A percentile compares a stretch with the other conserved stretches of the same genome.
Conservation (phyloP, 2,113 vertebrate species). For the Equus przewalskii region DNA sequence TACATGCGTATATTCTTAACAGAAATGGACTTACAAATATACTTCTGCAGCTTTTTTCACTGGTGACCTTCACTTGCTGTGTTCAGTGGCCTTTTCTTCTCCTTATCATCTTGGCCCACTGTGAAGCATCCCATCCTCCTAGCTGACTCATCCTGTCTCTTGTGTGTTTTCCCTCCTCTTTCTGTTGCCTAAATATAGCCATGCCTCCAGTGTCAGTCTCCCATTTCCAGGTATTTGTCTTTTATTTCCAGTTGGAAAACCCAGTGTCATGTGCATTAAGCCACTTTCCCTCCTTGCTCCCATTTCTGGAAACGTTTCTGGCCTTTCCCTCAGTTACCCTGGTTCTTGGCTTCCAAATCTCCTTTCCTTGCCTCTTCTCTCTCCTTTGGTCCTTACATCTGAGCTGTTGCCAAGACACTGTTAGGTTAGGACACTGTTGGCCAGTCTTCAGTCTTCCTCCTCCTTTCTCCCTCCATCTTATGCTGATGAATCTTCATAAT, state of each 20-base stretch:
- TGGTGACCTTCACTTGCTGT: not conserved
- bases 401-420: not conserved
- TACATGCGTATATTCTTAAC: not conserved
- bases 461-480: not conserved
- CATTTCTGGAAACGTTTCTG: conserved; percentile 49
- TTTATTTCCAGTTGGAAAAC: not conserved
- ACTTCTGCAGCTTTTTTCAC: not conserved
- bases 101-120: not conserved
- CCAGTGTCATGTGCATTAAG: not conserved
- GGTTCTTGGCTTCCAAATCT: not conserved
- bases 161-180: not conserved
- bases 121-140: not conserved
- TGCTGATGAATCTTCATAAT: not conserved
- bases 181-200: not conserved
- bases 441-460: not conserved
- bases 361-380: not conserved
- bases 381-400: not conserved
- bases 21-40: not conserved
- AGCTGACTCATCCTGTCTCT: not conserved
- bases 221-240: not conserved
- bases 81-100: not conserved
- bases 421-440: not conserved
- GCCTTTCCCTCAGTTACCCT: not conserved
- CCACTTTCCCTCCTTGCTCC: not conserved
- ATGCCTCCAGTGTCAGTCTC: not conserved